Percentiles rank a stretch among this genome's conserved stretches.
phyloP scores from a whole-genome alignment of 2,888 invertebrate genomes.

The Griposia aprilina region DNA sequence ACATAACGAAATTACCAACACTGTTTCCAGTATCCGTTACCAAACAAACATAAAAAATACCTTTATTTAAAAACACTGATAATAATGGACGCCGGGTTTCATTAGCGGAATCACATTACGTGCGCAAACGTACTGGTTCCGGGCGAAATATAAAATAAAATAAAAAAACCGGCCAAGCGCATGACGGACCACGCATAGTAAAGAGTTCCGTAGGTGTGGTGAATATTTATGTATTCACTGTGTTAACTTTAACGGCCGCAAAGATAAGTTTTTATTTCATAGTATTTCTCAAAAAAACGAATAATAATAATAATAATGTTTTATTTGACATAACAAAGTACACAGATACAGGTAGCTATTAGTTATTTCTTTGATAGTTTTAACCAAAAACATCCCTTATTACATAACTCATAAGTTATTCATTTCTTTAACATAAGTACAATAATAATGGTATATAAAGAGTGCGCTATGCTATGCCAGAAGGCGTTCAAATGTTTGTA shows the following conservation, averaged over 20 bases:
- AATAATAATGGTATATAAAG: background rate
- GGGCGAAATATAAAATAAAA: constrained; percentile 63
- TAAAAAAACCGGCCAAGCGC: constrained; percentile 34
- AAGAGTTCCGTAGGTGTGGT: background rate
- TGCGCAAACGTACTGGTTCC: constrained; percentile 58
- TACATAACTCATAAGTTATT: no score
- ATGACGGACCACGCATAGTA: background rate
- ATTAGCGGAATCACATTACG: constrained; percentile 72
- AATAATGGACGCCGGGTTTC: constrained; percentile 68
- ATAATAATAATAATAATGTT: no score
- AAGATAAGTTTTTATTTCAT: background rate
- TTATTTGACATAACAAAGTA: no score
- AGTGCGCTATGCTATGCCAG: background rate
- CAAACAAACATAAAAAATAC: constrained; percentile 47
- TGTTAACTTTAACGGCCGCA: background rate
- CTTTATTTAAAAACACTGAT: constrained; percentile 59
- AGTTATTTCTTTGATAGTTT: background rate
- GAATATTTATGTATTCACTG: background rate
- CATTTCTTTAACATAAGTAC: no score
- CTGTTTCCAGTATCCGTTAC: constrained; percentile 30
- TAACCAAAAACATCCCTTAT: background rate
- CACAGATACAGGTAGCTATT: no score
- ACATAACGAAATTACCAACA: constrained; percentile 40
- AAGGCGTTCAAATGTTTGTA: background rate
- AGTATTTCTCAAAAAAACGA: background rate